phyloP scores from a whole-genome alignment of 2,113 vertebrate species.

The Galemys pyrenaicus region DNA sequence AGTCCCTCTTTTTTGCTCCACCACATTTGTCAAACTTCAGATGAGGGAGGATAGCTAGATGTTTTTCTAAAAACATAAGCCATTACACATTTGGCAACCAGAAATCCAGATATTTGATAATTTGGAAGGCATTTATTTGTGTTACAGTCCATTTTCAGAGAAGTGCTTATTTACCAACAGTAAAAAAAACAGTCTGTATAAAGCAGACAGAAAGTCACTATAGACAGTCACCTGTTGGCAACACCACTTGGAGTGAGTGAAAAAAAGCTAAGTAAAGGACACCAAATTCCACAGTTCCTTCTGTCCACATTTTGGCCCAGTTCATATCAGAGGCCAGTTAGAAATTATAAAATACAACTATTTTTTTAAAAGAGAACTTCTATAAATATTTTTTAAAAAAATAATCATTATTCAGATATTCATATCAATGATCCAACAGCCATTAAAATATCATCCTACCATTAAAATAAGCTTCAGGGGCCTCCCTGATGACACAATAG shows the following conservation, averaged over 20 bases:
- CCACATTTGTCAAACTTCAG: not conserved
- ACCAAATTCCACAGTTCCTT: not conserved
- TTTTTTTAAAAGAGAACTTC: not conserved
- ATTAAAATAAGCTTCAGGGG: slow-evolving; percentile 29
- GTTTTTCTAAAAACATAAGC: not conserved
- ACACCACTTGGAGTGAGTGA: not conserved
- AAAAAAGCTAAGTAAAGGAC: not conserved
- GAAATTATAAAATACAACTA: not conserved
- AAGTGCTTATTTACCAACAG: not conserved
- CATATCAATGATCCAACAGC: not conserved
- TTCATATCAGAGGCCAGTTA: not conserved
- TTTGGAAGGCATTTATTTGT: not conserved
- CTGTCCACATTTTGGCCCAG: not conserved
- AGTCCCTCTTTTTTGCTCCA: not conserved
- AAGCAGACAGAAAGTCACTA: not conserved
- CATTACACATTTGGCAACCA: not conserved
- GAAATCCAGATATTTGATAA: not conserved
- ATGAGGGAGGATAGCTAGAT: not conserved
- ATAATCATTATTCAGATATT: not conserved
- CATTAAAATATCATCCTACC: not conserved
- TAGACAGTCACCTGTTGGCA: not conserved
- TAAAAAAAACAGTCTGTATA: not conserved
- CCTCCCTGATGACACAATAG: too few relatives aligned
- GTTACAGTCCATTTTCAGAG: not conserved
- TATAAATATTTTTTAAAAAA: slow-evolving; percentile 9